phyloP scores from a whole-genome alignment of 2,797 vertebrate species.

The Notamacropus eugenii region DNA sequence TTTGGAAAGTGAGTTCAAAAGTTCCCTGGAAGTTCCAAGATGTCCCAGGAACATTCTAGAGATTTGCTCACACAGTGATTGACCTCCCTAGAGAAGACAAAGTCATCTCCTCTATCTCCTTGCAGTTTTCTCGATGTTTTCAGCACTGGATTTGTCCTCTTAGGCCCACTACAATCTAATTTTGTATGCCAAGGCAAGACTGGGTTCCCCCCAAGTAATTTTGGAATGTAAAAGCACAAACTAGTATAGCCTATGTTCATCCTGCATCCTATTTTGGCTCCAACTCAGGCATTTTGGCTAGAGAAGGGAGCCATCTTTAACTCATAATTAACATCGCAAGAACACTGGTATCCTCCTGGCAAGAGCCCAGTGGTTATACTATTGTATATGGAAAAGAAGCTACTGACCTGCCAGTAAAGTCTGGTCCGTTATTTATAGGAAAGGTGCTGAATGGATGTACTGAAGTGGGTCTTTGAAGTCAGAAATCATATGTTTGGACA shows the following conservation, averaged over 20 bases:
- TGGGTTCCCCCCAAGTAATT: background rate
- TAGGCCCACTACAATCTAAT: background rate
- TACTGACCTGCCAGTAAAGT: background rate
- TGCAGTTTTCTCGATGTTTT: background rate
- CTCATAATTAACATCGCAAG: background rate
- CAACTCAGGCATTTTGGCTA: background rate
- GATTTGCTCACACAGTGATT: background rate
- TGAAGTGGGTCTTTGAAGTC: slow-evolving; percentile 7
- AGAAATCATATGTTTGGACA: background rate
- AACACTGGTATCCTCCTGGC: background rate
- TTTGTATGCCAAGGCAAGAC: background rate
- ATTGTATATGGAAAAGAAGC: background rate
- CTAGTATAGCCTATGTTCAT: background rate
- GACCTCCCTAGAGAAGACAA: background rate
- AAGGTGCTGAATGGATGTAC: background rate
- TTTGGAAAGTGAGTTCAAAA: background rate
- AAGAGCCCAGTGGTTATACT: background rate
- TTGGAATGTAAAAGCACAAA: no score
- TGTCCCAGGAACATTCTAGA: background rate
- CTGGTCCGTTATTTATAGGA: slow-evolving; percentile 13
- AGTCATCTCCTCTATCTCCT: background rate
- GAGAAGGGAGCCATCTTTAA: background rate
- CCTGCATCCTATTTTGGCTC: background rate
- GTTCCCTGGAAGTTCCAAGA: background rate
- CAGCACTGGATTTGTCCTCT: background rate